Conservation (phyloP, 2,797 vertebrate genomes). For the Parambassis ranga region DNA sequence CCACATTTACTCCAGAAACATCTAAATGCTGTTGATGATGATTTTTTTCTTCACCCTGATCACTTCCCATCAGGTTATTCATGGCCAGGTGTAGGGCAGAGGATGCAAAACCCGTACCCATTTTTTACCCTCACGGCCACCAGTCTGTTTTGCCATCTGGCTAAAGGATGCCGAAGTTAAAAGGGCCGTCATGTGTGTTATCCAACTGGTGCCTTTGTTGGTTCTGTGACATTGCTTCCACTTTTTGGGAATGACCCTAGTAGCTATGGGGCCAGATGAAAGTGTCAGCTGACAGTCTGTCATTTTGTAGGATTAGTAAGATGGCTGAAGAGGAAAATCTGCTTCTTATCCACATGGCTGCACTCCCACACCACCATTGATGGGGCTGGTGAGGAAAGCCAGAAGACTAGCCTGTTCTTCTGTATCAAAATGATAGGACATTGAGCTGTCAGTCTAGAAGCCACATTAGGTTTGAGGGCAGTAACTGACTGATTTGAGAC, state of each 20-base stretch:
- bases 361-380: not conserved
- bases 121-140: slow-evolving; percentile 15
- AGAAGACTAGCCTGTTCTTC: not conserved
- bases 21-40: too few species aligned
- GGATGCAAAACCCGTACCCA: not conserved
- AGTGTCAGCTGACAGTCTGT: slow-evolving; percentile 8
- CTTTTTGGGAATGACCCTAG: not conserved
- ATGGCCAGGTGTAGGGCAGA: slow-evolving; percentile 1
- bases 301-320: not conserved
- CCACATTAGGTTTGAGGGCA: not conserved
- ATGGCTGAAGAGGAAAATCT: not conserved
- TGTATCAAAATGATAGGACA: not conserved
- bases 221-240: not conserved
- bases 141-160: slow-evolving; percentile 34
- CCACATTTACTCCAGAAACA: too few species aligned
- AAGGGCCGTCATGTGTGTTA: not conserved
- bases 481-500: not conserved
- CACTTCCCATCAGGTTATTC: not conserved
- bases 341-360: not conserved
- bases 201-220: not conserved
- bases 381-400: not conserved
- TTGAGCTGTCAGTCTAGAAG: not conserved
- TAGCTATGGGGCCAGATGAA: not conserved
- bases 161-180: slow-evolving; percentile 6
- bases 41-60: too few species aligned